Conservation (phyloP, 1,140 invertebrate genomes). For the Melanaphis sacchari region DNA sequence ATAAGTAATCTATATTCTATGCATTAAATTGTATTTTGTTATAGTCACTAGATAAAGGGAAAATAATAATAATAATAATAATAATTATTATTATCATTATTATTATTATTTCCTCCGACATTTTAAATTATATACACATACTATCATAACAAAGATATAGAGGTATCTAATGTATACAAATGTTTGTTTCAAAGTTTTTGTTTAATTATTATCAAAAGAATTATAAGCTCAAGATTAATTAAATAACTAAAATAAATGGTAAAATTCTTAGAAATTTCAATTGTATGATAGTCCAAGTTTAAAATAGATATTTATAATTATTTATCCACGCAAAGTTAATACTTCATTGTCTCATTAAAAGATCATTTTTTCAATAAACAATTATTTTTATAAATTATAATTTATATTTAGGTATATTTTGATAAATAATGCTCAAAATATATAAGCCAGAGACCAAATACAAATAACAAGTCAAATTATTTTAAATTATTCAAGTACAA, state of each 20-base stretch:
- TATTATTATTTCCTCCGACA: neutral
- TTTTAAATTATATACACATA: neutral
- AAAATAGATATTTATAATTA: neutral
- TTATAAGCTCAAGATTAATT: neutral
- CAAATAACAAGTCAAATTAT: neutral
- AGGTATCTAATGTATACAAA: neutral
- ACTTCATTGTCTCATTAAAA: neutral
- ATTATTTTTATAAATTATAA: neutral
- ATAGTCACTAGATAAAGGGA: no score
- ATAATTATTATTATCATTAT: no score
- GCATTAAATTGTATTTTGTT: no score
- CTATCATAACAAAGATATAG: neutral
- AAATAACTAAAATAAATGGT: neutral
- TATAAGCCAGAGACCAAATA: neutral
- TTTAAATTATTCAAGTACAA: neutral
- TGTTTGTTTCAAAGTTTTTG: neutral
- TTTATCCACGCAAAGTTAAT: neutral
- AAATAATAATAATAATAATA: no score
- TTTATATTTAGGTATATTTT: neutral
- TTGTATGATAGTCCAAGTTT: neutral
- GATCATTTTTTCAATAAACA: neutral
- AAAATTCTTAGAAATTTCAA: neutral
- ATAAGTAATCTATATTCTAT: no score
- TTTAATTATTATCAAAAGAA: neutral
- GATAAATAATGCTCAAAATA: neutral